Evolutionary conservation across 2,113 vertebrate genomes (phyloP).

Genomic region (Neodontobutis hainanensis): DNA sequence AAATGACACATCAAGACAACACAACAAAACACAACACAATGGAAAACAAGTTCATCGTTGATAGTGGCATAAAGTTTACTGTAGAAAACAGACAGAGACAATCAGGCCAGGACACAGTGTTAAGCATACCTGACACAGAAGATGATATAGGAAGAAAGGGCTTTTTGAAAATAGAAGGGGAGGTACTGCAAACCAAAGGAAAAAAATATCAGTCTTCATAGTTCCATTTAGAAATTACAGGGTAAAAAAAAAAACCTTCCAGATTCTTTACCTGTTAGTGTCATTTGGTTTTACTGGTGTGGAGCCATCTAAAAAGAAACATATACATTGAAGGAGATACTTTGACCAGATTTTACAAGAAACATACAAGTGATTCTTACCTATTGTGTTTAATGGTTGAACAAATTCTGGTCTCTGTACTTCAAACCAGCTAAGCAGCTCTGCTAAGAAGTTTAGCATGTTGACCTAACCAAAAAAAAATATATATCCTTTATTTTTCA

Average conservation of each 20-base stretch:
- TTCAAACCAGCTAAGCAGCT: conserved; percentile 89
- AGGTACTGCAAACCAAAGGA: conserved; percentile 64
- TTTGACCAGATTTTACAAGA: not conserved
- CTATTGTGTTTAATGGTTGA: conserved; percentile 77
- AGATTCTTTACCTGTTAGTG: conserved; percentile 77
- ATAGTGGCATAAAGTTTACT: not conserved
- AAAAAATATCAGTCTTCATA: conserved; percentile 11
- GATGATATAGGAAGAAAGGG: conserved; percentile 86
- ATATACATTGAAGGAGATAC: not conserved
- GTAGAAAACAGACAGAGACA: not conserved
- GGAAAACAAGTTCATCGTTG: conserved; percentile 13
- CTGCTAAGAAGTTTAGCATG: conserved; percentile 85
- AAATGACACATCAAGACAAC: conserved; percentile 2
- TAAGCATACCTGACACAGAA: conserved; percentile 78
- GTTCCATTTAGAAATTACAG: not conserved
- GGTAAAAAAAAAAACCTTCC: conserved; percentile 3
- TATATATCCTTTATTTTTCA: conserved; percentile 6
- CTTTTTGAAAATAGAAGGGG: conserved; percentile 88
- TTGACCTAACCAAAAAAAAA: conserved; percentile 77
- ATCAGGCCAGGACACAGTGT: not conserved
- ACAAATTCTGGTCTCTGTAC: conserved; percentile 88
- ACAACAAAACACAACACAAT: conserved; percentile 14
- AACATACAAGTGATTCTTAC: conserved; percentile 60
- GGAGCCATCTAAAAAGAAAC: conserved; percentile 69
- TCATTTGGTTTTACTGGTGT: conserved; percentile 60